These are phyloP conservation scores for Caradrina clavipalpis DNA, from an alignment of 2,888 invertebrate species.

Conservation along the genomic window DNA sequence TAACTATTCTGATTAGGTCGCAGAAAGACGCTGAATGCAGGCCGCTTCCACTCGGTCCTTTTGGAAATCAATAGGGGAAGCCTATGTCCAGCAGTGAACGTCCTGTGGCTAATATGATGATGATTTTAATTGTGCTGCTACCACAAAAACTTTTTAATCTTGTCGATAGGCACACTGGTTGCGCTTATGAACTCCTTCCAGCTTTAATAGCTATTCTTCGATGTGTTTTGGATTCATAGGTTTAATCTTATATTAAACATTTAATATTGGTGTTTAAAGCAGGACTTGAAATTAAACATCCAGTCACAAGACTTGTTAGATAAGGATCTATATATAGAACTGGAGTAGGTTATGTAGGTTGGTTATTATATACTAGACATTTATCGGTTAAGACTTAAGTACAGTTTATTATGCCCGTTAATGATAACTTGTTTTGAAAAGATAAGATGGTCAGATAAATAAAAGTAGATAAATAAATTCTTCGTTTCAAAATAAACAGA, in stretches of 20 bases:
- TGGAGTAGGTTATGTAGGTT: background rate
- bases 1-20: no score
- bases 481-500: slow-evolving; percentile 19
- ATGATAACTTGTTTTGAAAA: slow-evolving; percentile 7
- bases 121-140: no score
- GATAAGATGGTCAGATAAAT: slow-evolving; percentile 19
- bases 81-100: no score
- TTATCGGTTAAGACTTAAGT: slow-evolving; percentile 17
- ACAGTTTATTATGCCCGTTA: background rate
- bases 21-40: no score
- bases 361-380: slow-evolving; percentile 6
- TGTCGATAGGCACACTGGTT: background rate
- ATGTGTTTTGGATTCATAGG: no score
- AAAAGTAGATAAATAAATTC: slow-evolving; percentile 4
- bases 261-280: background rate
- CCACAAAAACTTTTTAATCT: no score
- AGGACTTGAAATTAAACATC: background rate
- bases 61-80: no score
- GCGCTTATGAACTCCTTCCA: background rate
- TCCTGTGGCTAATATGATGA: no score
- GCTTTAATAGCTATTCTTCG: no score
- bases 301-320: background rate
- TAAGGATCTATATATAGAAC: background rate
- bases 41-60: no score
- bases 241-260: no score